A percentile compares a stretch with the other conserved stretches of the same genome.
These are phyloP conservation scores for Channa argus DNA, from an alignment of 2,113 vertebrate species.

Conservation along the genomic window DNA sequence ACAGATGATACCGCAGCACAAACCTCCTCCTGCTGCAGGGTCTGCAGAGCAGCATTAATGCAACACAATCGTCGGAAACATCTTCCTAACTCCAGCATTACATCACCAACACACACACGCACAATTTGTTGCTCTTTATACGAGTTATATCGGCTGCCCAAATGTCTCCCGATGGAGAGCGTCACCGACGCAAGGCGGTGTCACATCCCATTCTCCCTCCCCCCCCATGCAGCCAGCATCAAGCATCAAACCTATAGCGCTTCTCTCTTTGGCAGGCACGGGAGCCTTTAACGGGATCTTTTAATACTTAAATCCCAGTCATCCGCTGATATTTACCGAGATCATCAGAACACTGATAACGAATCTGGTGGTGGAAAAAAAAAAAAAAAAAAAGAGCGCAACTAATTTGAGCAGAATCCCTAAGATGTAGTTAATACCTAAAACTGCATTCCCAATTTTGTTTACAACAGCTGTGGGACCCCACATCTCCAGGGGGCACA, in stretches of 20 bases:
- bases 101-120: constrained; percentile 27
- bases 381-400: too few species aligned
- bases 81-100: constrained; percentile 40
- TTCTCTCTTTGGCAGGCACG: constrained; percentile 5
- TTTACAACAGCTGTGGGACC: too few species aligned
- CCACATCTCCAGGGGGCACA: too few species aligned
- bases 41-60: constrained; percentile 16
- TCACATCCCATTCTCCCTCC: constrained; percentile 38
- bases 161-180: constrained; percentile 73
- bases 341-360: too few species aligned
- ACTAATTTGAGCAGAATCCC: too few species aligned
- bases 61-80: constrained; percentile 36
- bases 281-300: background rate
- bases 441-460: too few species aligned
- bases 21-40: constrained; percentile 42
- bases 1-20: constrained; percentile 60
- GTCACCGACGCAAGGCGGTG: constrained; percentile 77
- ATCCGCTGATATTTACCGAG: too few species aligned
- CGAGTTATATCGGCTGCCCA: constrained; percentile 67
- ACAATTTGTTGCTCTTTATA: constrained; percentile 66
- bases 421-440: too few species aligned
- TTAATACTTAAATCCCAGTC: too few species aligned
- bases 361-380: too few species aligned
- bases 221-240: constrained; percentile 11
- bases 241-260: constrained; percentile 30